Base-by-base conservation (phyloP, 1,140 invertebrate genomes). In the Delia radicum region DNA sequence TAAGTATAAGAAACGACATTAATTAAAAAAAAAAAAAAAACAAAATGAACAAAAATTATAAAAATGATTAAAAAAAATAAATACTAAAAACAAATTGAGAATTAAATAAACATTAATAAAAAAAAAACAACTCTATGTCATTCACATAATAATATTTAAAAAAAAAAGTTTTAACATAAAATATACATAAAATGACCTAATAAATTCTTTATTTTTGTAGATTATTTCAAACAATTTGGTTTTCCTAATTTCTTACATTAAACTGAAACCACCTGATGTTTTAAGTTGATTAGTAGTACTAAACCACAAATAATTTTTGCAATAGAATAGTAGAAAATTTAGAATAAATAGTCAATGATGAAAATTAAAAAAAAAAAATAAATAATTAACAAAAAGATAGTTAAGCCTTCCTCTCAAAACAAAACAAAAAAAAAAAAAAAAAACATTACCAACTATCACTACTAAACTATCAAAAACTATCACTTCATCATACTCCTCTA, bases 1-100 rank as follows among this genome's bases (percentile, higher is more conserved):
- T 84, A 85, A 85, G 84, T 85, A 85, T 85, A 85, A 85, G 83
- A 84, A 85, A 80, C 79, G 78, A 81, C 82, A 82, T 82, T 77
- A 78, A 78, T 76, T n/a, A 76, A 75, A 80, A 79, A 76, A 80
- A 33, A 69, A 72, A 67, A 74, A 80, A 78, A 71, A 74, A 73
- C 74, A 75, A 77, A 75, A 72, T 71, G 77, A 69, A 77, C 27
- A 80, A 79, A 80, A 65, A 77, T 82, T 79, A 81, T 82, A 61
- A 76, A 75, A 75, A 21, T 31, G 27, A 73, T 73, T 18, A 31
- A 21, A 73, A 28, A 18, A 18, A 73, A 48, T 10, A 73, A 55
- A 24, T 28, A 73, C 27, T 76, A 62, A 72, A 71, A 67, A 48
- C 74, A 74, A 31, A 65, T 31, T 48, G 28, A 69, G 27, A 67